Evolutionary conservation across 2,888 invertebrate species (phyloP).

Genomic region (Mamestra brassicae): DNA sequence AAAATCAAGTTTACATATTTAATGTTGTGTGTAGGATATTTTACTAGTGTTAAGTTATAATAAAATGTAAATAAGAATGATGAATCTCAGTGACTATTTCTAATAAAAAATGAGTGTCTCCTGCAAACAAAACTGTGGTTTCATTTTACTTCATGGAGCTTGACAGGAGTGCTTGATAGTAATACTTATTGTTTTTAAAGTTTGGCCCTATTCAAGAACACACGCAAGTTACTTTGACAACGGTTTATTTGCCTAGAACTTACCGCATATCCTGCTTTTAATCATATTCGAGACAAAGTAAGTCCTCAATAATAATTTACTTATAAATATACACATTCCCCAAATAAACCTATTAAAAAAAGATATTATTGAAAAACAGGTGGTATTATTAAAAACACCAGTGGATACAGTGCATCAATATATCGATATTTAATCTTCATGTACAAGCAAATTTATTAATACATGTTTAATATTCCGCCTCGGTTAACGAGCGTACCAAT

Average conservation of each 20-base stretch:
- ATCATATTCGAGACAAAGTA: slow-evolving; percentile 88
- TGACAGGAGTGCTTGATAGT: slow-evolving; percentile 23
- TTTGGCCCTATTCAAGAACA: slow-evolving; percentile 83
- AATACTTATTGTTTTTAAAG: slow-evolving; percentile 24
- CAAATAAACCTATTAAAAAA: slow-evolving; percentile 89
- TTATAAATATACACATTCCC: slow-evolving; percentile 90
- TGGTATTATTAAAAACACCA: slow-evolving; percentile 90
- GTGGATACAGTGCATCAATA: slow-evolving; percentile 93
- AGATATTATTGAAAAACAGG: slow-evolving; percentile 82
- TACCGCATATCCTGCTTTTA: slow-evolving; percentile 86
- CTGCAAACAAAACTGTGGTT: slow-evolving; percentile 31
- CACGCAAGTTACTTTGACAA: slow-evolving; percentile 84
- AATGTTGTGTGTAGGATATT: slow-evolving; percentile 33
- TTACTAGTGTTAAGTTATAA: slow-evolving; percentile 37
- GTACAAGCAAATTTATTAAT: slow-evolving; percentile 94
- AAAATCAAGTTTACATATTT: slow-evolving; percentile 37
- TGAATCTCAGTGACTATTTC: slow-evolving; percentile 58
- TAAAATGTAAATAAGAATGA: slow-evolving; percentile 54
- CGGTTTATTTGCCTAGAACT: slow-evolving; percentile 90
- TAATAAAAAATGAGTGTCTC: slow-evolving; percentile 47
- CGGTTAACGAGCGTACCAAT: slow-evolving; percentile 81
- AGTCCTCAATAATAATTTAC: slow-evolving; percentile 89
- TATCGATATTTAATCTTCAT: slow-evolving; percentile 94
- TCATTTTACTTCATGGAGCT: slow-evolving; percentile 22
- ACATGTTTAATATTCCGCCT: slow-evolving; percentile 87